These are phyloP conservation scores for Scelioninae gen. 1 DNA, from an alignment of 2,888 invertebrate genomes.

Conservation along the genomic window DNA sequence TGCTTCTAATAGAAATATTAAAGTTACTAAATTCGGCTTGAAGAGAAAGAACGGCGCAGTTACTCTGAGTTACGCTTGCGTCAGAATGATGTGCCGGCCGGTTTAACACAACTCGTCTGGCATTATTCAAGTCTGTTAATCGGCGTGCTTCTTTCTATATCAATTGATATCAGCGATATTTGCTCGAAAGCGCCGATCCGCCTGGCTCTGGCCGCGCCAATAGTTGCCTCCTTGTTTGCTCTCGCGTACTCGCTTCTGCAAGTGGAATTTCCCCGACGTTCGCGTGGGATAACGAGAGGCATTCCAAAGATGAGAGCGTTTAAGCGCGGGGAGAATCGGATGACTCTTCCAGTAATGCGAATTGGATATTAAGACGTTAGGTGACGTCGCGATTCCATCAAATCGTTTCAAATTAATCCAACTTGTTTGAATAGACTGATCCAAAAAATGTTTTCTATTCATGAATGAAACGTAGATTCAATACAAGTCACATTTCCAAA, in stretches of 20 bases:
- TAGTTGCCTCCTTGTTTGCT: conserved; percentile 60
- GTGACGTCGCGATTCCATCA: too few species aligned
- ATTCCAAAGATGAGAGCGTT: conserved; percentile 64
- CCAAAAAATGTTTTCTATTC: too few species aligned
- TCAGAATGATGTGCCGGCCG: conserved; percentile 31
- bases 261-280: conserved; percentile 69
- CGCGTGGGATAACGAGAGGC: conserved; percentile 67
- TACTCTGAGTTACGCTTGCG: neutral
- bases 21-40: neutral
- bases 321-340: conserved; percentile 47
- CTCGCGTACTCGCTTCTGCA: conserved; percentile 52
- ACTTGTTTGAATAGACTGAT: too few species aligned
- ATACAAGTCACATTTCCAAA: too few species aligned
- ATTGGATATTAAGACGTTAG: conserved; percentile 60
- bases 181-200: conserved; percentile 39
- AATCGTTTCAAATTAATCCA: too few species aligned
- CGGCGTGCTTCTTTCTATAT: conserved; percentile 45
- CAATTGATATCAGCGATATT: conserved; percentile 50
- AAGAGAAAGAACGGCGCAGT: conserved; percentile 25
- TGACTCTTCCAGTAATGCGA: conserved; percentile 42
- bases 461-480: too few species aligned
- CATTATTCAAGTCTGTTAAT: conserved; percentile 23
- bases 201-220: conserved; percentile 7
- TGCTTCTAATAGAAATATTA: conserved; percentile 7
- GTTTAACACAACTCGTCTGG: neutral